Conservation (phyloP, 2,797 vertebrate genomes). For the Nothura maculosa region DNA sequence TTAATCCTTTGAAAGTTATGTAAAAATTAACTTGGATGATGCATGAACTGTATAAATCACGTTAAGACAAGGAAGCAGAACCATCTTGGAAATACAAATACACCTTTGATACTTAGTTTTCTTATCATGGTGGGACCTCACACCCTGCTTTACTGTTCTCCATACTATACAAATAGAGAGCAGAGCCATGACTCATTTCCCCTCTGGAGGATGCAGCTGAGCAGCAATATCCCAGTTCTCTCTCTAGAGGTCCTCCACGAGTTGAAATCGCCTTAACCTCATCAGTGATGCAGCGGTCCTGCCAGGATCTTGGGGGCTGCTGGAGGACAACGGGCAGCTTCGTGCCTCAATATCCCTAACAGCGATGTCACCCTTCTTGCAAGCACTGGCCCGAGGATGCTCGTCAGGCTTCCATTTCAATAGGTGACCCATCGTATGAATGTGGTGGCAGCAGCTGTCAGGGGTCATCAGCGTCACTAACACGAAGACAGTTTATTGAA, state of each 20-base stretch:
- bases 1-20: background rate
- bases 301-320: background rate
- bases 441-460: fast-evolving
- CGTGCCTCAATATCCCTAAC: fast-evolving
- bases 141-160: background rate
- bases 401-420: background rate
- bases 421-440: background rate
- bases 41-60: background rate
- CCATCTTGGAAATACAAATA: fast-evolving
- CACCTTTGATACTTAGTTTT: fast-evolving
- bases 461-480: too few relatives aligned
- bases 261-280: background rate
- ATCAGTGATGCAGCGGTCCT: background rate
- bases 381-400: background rate
- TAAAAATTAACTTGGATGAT: background rate
- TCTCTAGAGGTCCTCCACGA: constrained; percentile 38
- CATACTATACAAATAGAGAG: fast-evolving
- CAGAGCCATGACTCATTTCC: fast-evolving
- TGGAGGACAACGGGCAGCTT: fast-evolving
- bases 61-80: background rate
- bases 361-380: background rate
- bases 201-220: background rate
- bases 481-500: background rate
- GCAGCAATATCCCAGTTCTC: fast-evolving
- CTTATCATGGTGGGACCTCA: fast-evolving